A percentile compares a stretch with the other conserved stretches of the same genome.
phyloP scores from a whole-genome alignment of 2,113 vertebrate species.

The Monarcha castaneiventris region DNA sequence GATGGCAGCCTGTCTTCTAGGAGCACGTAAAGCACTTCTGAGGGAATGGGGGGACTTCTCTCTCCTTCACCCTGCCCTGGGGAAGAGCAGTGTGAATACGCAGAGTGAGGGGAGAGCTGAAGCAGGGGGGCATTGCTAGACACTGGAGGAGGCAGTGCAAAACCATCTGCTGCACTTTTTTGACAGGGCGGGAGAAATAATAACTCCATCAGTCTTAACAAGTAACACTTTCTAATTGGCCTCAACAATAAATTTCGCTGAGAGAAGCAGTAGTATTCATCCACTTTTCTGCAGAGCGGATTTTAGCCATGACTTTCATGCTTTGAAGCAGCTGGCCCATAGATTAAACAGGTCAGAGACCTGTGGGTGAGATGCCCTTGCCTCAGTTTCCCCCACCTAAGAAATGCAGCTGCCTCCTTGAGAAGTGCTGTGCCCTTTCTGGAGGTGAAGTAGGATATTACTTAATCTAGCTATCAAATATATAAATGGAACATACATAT shows the following conservation, averaged over 20 bases:
- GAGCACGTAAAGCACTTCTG: background rate
- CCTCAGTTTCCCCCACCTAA: slow-evolving; percentile 38
- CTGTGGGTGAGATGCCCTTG: background rate
- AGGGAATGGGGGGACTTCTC: background rate
- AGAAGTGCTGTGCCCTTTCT: slow-evolving; percentile 44
- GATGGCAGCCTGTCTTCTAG: slow-evolving; percentile 34
- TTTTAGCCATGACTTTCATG: background rate
- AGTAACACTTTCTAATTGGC: background rate
- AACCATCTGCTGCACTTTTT: background rate
- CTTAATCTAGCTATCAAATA: slow-evolving; percentile 59
- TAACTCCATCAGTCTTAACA: background rate
- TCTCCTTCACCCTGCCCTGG: background rate
- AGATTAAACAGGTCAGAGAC: background rate
- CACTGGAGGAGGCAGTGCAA: background rate
- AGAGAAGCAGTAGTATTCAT: background rate
- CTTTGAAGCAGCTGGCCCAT: background rate
- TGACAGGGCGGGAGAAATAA: background rate
- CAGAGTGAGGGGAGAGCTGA: background rate
- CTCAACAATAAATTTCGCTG: background rate
- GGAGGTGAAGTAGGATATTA: slow-evolving; percentile 49
- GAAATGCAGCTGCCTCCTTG: slow-evolving; percentile 13
- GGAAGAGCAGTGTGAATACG: background rate
- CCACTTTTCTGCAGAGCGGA: background rate
- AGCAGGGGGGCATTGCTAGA: background rate
- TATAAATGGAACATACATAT: slow-evolving; percentile 62